Conservation (phyloP, 2,797 vertebrate species). For the Alauda arvensis region DNA sequence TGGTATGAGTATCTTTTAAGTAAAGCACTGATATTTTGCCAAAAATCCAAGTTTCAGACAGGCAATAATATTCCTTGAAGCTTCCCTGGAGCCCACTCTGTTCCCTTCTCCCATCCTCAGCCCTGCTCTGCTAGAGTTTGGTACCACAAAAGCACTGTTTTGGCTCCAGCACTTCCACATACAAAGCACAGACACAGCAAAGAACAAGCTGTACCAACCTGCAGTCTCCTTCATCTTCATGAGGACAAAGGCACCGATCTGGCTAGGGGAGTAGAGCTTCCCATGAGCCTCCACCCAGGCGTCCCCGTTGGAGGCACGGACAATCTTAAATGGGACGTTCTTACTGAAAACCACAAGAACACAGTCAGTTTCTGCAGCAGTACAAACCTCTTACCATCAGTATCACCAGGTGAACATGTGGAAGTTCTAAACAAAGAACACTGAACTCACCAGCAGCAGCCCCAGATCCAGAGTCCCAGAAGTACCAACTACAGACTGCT, state of each 20-base stretch:
- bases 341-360: constrained; percentile 75
- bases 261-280: constrained; percentile 96
- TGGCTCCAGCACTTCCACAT: background rate
- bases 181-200: background rate
- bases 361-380: background rate
- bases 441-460: background rate
- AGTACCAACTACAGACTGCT: background rate
- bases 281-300: constrained; percentile 97
- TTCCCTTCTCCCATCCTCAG: rapidly evolving
- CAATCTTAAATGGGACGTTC: constrained; percentile 95
- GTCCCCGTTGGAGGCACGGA: constrained; percentile 93
- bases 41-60: background rate
- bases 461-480: background rate
- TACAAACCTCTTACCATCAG: background rate
- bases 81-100: background rate
- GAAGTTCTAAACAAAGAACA: background rate
- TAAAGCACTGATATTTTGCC: background rate
- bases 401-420: rapidly evolving
- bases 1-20: rapidly evolving
- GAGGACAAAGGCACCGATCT: constrained; percentile 93
- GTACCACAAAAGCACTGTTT: background rate
- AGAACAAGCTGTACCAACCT: constrained; percentile 70
- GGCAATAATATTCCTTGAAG: background rate
- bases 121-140: background rate
- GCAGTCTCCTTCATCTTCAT: constrained; percentile 99